phyloP scores from a whole-genome alignment of 1,140 invertebrate genomes.

The Drosophila eugracilis region DNA sequence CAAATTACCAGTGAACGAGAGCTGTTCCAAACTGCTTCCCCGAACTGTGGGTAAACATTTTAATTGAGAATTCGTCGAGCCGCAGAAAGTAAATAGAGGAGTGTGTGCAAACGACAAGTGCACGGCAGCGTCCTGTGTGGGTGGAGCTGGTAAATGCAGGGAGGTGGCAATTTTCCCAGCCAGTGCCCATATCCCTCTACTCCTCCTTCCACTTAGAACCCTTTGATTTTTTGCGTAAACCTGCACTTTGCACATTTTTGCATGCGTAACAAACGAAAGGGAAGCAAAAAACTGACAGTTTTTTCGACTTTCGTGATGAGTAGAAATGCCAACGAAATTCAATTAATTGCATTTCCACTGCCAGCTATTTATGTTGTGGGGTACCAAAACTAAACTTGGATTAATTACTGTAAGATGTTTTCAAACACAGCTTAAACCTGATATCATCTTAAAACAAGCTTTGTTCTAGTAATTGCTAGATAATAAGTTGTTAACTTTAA shows the following conservation, averaged over 20 bases:
- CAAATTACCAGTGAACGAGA: constrained; percentile 44
- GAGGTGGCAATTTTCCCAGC: not conserved
- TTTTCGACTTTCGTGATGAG: not conserved
- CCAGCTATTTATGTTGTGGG: not conserved
- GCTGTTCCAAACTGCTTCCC: constrained; percentile 22
- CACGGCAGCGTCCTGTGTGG: constrained; percentile 26
- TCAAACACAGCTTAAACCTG: no score
- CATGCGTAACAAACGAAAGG: constrained; percentile 57
- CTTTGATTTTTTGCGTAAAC: constrained; percentile 67
- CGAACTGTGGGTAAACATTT: constrained; percentile 66
- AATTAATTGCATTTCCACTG: constrained; percentile 75
- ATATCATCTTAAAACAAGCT: no score
- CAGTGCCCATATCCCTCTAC: not conserved
- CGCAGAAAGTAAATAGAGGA: constrained; percentile 73
- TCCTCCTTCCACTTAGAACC: constrained; percentile 43
- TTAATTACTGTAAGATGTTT: no score
- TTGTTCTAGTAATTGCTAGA: no score
- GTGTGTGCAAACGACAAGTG: constrained; percentile 66
- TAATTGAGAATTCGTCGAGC: constrained; percentile 76
- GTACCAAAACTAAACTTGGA: not conserved
- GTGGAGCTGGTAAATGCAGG: not conserved
- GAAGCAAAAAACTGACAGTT: not conserved
- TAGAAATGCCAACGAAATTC: constrained; percentile 61
- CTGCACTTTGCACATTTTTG: constrained; percentile 62
- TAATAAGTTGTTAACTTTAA: no score